phyloP scores from a whole-genome alignment of 2,797 vertebrate species.

The Jordanella pulchra region DNA sequence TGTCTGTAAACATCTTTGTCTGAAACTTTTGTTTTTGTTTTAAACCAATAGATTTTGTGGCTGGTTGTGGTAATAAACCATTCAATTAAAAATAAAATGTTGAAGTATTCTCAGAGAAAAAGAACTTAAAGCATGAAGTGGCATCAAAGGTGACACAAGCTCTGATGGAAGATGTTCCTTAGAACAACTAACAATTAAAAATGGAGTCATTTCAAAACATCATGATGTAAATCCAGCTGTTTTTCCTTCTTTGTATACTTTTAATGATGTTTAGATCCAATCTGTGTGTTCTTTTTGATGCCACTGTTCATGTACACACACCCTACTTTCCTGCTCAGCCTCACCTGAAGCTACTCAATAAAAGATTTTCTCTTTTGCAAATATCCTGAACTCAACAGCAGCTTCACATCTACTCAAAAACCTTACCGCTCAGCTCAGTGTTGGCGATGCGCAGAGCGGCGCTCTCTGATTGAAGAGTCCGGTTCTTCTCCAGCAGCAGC shows the following conservation, averaged over 20 bases:
- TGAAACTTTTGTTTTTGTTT: constrained; percentile 13
- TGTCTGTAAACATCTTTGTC: constrained; percentile 26
- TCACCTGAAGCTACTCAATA: constrained; percentile 31
- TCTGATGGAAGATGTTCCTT: background rate
- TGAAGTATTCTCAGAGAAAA: constrained; percentile 78
- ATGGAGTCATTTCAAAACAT: background rate
- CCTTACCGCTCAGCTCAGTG: constrained; percentile 96
- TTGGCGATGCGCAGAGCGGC: constrained; percentile 92
- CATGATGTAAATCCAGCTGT: background rate
- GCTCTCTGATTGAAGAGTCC: constrained; percentile 93
- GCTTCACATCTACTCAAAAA: constrained; percentile 24
- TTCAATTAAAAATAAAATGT: constrained; percentile 3
- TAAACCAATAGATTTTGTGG: constrained; percentile 6
- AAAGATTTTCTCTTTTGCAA: background rate
- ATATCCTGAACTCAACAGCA: background rate
- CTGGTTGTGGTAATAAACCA: constrained; percentile 11
- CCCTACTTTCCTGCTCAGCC: constrained; percentile 12
- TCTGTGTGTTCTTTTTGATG: background rate
- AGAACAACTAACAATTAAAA: background rate
- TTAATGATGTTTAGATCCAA: no score
- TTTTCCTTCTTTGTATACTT: background rate
- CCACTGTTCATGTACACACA: constrained; percentile 9
- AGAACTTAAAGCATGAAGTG: constrained; percentile 17
- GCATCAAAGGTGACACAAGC: constrained; percentile 2
- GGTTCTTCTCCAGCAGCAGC: constrained; percentile 96